A percentile compares a stretch with the other conserved stretches of the same genome.
Evolutionary conservation across 2,888 invertebrate genomes (phyloP).

Genomic region (Oligia latruncula): DNA sequence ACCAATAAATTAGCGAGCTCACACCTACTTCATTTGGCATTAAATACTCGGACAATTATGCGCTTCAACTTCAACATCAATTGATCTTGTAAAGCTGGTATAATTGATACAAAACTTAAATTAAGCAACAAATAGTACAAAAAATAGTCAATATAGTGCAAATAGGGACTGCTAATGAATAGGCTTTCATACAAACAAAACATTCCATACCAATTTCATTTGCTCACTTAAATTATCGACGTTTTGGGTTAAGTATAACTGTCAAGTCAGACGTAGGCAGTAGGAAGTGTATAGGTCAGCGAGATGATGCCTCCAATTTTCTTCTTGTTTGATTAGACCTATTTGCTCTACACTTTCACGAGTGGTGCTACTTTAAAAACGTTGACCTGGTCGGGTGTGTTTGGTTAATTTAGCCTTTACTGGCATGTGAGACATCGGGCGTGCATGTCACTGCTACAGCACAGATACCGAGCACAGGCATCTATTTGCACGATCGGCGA

Average conservation of each 20-base stretch:
- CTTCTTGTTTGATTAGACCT: constrained; percentile 84
- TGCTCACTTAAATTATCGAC: constrained; percentile 38
- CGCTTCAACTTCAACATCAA: constrained; percentile 6
- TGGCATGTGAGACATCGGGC: constrained; percentile 71
- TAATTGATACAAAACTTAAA: constrained; percentile 2
- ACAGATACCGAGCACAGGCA: constrained; percentile 67
- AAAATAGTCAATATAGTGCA: no score
- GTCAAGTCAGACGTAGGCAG: constrained; percentile 62
- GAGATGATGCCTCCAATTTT: constrained; percentile 80
- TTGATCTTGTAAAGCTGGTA: constrained; percentile 9
- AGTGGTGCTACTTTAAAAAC: constrained; percentile 87
- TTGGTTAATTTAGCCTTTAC: constrained; percentile 82
- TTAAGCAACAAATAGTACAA: neutral
- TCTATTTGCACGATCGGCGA: constrained; percentile 77
- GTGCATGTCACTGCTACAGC: constrained; percentile 68
- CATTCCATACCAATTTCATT: constrained; percentile 24
- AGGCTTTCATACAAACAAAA: constrained; percentile 10
- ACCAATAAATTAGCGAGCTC: constrained; percentile 33
- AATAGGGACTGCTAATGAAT: constrained; percentile 3
- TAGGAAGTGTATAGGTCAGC: constrained; percentile 72
- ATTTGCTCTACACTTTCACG: constrained; percentile 87
- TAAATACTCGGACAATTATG: constrained; percentile 26
- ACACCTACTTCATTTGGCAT: constrained; percentile 17
- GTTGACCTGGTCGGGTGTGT: constrained; percentile 84
- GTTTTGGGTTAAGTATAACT: constrained; percentile 62